Evolutionary conservation across 30 jellyfish, hydroid and myxozoan genomes (phyloP), one percentile per base, ranked within the genome.

Genomic region (Pseudorhiza aurosa): DNA sequence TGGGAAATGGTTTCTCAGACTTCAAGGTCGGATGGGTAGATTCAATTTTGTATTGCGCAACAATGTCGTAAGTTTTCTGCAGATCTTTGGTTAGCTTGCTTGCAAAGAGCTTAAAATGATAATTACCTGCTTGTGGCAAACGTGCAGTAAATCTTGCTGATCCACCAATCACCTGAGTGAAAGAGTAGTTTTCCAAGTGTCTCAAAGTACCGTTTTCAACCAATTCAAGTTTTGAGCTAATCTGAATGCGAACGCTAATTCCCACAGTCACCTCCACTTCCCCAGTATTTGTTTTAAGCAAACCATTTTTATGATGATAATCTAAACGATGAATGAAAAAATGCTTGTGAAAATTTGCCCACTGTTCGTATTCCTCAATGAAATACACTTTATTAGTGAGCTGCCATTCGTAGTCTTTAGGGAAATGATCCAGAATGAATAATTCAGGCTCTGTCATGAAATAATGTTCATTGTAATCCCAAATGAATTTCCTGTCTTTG

Each of bases 381-480:
- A 88, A 22, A 18, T 78, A 72, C 9, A 42, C 53, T 15, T 55
- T 45, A 15, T 72, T 55, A 15, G 73, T n/a, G 45, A 88, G 25
- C 65, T 88, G 97, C 97, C 97, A 88, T 19, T 74, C 82, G 28
- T 9, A 57, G 2, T 88, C 95, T 58, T 26, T 46, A 15, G 97
- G 97, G 26, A 32, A 80, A 74, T 88, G 97, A 40, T 88, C 97
- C 62, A 62, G 40, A 8, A 88, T 73, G 32, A 88, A 88, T n/a
- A 65, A 84, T 51, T 88, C 87, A 8, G 97, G 97, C 31, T 88
- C 91, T 33, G 95, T 79, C 50, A 88, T 44, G 83, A 88, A 88
- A 65, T 60, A 88, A 74, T 88, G 97, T 45, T 88, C 97, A 24
- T 51, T 88, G 84, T 88, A 88, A 35, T 81, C 45, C 85, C 83